phyloP scores from a whole-genome alignment of 2,113 vertebrate species.

The Pionites leucogaster region DNA sequence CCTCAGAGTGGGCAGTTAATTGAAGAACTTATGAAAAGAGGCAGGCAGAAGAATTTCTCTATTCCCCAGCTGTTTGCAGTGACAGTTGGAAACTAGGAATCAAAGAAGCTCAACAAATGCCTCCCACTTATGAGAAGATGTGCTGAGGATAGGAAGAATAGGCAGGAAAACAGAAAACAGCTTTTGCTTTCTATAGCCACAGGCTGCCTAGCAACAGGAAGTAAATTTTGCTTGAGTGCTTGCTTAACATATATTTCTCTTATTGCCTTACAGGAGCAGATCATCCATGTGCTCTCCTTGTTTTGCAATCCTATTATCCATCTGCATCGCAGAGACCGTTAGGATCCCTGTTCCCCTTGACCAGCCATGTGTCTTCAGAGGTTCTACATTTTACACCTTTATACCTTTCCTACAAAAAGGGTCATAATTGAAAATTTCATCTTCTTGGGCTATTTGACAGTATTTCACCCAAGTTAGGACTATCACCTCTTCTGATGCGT shows the following conservation, averaged over 20 bases:
- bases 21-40: not conserved
- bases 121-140: slow-evolving; percentile 49
- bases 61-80: slow-evolving; percentile 52
- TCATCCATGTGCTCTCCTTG: not conserved
- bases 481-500: not conserved
- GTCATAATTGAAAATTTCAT: not conserved
- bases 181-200: not conserved
- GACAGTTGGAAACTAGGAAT: slow-evolving; percentile 56
- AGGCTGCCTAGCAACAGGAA: not conserved
- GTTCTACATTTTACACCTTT: not conserved
- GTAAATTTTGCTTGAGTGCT: not conserved
- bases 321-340: not conserved
- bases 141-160: slow-evolving; percentile 22
- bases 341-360: not conserved
- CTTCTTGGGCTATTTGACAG: not conserved
- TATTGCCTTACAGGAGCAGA: not conserved
- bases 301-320: not conserved
- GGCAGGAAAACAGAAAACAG: not conserved
- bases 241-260: not conserved
- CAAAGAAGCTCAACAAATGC: slow-evolving; percentile 4
- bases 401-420: not conserved
- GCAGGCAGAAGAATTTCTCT: slow-evolving; percentile 9
- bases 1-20: not conserved
- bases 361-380: not conserved
- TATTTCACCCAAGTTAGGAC: not conserved